phyloP scores from a whole-genome alignment of 2,797 vertebrate genomes.

The Nothura maculosa region DNA sequence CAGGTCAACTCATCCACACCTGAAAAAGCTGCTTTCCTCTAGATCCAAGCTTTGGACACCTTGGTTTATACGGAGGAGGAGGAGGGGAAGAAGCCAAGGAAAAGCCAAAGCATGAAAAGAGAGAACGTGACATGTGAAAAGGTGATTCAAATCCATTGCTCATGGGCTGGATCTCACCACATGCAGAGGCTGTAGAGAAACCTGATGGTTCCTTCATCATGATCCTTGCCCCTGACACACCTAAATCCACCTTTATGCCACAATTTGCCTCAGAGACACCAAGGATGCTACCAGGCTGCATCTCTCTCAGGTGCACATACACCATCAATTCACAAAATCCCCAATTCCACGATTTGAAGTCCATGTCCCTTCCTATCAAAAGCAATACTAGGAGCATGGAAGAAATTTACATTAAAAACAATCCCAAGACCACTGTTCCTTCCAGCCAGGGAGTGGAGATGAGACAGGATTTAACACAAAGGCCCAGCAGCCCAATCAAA shows the following conservation, averaged over 20 bases:
- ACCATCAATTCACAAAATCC: neutral
- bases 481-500: neutral
- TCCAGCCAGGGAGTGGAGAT: accelerated
- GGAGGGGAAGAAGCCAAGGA: conserved; percentile 36
- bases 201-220: neutral
- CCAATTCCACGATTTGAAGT: accelerated
- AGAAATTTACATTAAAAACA: neutral
- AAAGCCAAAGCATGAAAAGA: neutral
- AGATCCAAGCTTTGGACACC: neutral
- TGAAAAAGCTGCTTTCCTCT: accelerated
- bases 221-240: neutral
- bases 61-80: neutral
- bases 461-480: accelerated
- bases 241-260: accelerated
- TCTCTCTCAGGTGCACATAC: accelerated
- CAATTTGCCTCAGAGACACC: accelerated
- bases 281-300: accelerated
- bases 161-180: neutral
- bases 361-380: neutral
- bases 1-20: neutral
- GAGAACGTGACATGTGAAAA: neutral
- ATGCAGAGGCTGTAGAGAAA: conserved; percentile 20
- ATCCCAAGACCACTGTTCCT: neutral
- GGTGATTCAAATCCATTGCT: conserved; percentile 36
- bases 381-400: accelerated